Evolutionary conservation across 2,888 invertebrate genomes (phyloP), one percentile per base, ranked within the genome.

Genomic region (Neoascia interrupta): DNA sequence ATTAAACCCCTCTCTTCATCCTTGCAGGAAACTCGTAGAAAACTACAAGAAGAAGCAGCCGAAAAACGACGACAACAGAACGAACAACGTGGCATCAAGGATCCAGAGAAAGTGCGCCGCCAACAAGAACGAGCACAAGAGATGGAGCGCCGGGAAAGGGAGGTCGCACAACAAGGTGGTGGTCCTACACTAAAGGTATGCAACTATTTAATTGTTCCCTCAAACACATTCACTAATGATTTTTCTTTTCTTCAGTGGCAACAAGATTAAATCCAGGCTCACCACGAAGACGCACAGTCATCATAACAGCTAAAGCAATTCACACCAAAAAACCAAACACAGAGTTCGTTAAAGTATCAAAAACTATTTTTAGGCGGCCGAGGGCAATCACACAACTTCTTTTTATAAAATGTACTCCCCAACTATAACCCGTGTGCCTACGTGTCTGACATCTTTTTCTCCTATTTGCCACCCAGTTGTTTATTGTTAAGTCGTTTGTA

Each of bases 11-110:
- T 18, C 6, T 5, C 6, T 16, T 49, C 13, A 4, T 3, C 19
- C 2, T 79, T 79, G 6, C 76, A 93, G 93, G 93, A 93, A 85
- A 91, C 91, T 5, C 90, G 93, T 51, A 90, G 94, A 23, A 90
- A 90, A 13, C 92, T 92, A 84, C 92, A 92, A 83, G 89, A 91
- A 4, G 93, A 93, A 82, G 94, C 94, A 1, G 94, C 94, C 0
- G 93, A 94, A 85, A 90, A 89, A 45, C 90, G 94, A 1, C 90
- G 91, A 0, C 88, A 89, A 1, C 91, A 93, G 82, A 91, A 91
- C 68, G 92, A 92, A 21, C 84, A 88, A 0, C 90, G 93, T 2
- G 94, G 94, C 0, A 90, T 94, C 3, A 93, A 92, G 84, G 92
- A 94, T 86, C 89, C 92, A 0, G 91, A 91, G 15, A 90, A 89